phyloP scores from a whole-genome alignment of 2,113 vertebrate genomes.

The Dasyornis broadbenti region DNA sequence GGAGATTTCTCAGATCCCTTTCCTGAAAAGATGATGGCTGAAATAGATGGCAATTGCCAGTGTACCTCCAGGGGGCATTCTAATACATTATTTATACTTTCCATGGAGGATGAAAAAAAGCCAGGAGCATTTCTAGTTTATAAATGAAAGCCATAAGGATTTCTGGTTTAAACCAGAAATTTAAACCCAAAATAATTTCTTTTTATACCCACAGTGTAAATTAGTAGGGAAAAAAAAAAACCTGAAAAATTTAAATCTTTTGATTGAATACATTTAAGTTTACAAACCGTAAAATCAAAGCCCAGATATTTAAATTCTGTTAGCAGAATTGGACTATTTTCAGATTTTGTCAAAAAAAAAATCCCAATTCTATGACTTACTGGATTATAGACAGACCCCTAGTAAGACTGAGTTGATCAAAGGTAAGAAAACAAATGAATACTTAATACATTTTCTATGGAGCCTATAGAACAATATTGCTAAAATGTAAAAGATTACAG shows the following conservation, averaged over 20 bases:
- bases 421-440: neutral
- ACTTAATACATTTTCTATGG: neutral
- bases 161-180: neutral
- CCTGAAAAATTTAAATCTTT: neutral
- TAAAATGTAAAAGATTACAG: neutral
- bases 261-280: neutral
- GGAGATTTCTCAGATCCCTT: neutral
- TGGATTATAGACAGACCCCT: neutral
- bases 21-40: neutral
- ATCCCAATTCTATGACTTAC: neutral
- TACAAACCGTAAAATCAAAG: neutral
- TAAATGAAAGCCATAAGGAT: neutral
- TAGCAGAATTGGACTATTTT: neutral
- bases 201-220: neutral
- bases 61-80: conserved; percentile 24
- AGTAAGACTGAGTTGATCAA: neutral
- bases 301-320: neutral
- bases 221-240: neutral
- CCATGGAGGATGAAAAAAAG: neutral
- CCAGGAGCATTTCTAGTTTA: neutral
- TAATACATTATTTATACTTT: neutral
- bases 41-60: neutral
- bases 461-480: neutral
- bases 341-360: neutral
- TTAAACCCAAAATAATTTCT: neutral